Base-by-base conservation (phyloP, 2,113 vertebrate species). In the Furnarius figulus region DNA sequence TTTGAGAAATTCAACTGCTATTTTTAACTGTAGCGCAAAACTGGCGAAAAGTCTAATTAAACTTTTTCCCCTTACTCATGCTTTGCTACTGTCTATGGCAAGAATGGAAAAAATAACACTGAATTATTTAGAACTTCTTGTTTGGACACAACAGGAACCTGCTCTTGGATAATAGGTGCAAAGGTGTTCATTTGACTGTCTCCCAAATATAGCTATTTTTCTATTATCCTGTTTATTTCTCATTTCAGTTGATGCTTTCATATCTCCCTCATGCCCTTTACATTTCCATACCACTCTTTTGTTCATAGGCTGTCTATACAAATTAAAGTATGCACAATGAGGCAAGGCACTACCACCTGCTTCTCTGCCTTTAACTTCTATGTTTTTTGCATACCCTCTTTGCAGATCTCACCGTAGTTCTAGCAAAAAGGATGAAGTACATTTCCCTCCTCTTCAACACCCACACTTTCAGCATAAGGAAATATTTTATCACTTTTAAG, bases 51-150 rank as follows among this genome's bases (percentile, higher is more conserved):
- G 7, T 31, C 15, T 47, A 84, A 74, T 70, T 79, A 72, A 76
- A 65, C 9, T 15, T 40, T 59, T 52, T 21, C 8, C 7, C 56
- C 28, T 53, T 91, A 90, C 89, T 7, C 15, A 42, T 65, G 12
- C 17, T 14, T 80, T 91, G 40, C 39, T 82, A 61, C 46, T 66
- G 39, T 42, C 22, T 87, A 22, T n/a, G 8, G 3, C 18, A 86
- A 87, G 52, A 91, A 85, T 37, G 33, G 33, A 94, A 95, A 62
- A 11, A 87, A 81, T 58, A 85, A 27, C 40, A 59, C 18, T 67
- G 65, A 93, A 78, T 92, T 82, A 81, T 91, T 92, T 82, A 96
- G 39, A 85, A 58, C 22, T 37, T 55, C 14, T 85, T 74, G 35
- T 79, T 78, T 65, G 68, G 35, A 63, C 8, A 12, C 16, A 70